These are phyloP conservation scores for Poicephalus meyeri DNA, from an alignment of 2,113 vertebrate species.

Conservation along the genomic window DNA sequence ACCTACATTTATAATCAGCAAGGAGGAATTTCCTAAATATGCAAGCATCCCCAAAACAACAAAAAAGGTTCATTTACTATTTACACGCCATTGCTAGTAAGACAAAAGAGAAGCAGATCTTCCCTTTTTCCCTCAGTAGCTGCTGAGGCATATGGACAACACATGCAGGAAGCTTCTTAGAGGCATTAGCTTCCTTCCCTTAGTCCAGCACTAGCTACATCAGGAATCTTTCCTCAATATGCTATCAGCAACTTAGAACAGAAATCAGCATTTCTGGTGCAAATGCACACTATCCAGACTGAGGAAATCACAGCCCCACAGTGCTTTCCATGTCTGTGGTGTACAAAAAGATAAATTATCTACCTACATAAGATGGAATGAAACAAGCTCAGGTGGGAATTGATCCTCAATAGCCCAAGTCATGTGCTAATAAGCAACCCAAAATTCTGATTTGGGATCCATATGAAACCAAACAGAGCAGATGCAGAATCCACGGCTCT, in stretches of 20 bases:
- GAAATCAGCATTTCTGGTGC: background rate
- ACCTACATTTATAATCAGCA: background rate
- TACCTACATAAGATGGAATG: background rate
- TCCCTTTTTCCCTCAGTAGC: background rate
- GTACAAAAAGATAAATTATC: background rate
- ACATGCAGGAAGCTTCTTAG: background rate
- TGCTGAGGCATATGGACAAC: background rate
- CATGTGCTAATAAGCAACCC: background rate
- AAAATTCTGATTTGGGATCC: slow-evolving; percentile 46
- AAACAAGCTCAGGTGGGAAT: background rate
- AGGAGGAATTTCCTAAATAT: background rate
- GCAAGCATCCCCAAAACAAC: background rate
- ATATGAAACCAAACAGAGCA: slow-evolving; percentile 56
- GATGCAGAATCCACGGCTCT: slow-evolving; percentile 59
- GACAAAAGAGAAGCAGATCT: background rate
- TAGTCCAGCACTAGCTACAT: background rate
- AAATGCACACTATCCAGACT: background rate
- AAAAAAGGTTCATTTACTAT: background rate
- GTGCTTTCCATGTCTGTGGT: background rate
- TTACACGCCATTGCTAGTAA: background rate
- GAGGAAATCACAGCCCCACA: background rate
- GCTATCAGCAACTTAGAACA: background rate
- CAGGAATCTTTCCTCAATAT: background rate
- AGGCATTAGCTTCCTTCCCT: background rate
- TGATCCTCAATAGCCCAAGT: background rate